A percentile compares a stretch with the other conserved stretches of the same genome.
Conservation (phyloP, 1,140 invertebrate species). For the Bombus sibiricus region DNA sequence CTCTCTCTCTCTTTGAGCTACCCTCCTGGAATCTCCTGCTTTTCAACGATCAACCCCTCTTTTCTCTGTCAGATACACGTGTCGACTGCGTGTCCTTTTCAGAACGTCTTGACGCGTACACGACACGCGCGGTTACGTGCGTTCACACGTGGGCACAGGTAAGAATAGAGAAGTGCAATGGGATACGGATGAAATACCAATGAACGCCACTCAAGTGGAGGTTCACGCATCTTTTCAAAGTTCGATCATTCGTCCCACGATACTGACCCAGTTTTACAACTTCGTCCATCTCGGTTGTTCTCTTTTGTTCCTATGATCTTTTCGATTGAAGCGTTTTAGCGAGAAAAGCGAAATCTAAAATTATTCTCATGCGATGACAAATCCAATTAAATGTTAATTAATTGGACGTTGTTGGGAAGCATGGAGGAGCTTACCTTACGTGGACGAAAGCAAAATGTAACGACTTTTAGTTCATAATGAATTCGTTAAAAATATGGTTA, state of each 20-base stretch:
- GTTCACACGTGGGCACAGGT: not conserved
- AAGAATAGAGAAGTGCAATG: not conserved
- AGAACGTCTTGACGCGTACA: constrained; percentile 35
- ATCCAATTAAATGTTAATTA: too few species aligned
- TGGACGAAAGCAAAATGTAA: too few species aligned
- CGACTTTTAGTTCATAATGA: too few species aligned
- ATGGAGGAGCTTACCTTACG: too few species aligned
- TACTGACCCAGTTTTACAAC: not conserved
- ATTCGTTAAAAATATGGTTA: too few species aligned
- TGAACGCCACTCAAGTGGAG: not conserved
- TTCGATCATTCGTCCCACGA: not conserved
- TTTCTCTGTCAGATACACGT: constrained; percentile 50
- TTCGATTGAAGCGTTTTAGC: too few species aligned
- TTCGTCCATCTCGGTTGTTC: not conserved
- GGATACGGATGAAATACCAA: not conserved
- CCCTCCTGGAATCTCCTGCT: constrained; percentile 18
- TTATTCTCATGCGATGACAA: too few species aligned
- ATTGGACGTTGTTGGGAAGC: too few species aligned
- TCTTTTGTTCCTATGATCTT: too few species aligned
- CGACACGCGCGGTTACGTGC: constrained; percentile 6
- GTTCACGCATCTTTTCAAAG: not conserved
- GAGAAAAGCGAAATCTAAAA: too few species aligned
- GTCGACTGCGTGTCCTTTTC: constrained; percentile 40
- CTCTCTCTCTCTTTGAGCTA: too few species aligned
- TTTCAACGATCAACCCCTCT: constrained; percentile 47